Evolutionary conservation across 2,797 vertebrate species (phyloP).

Genomic region (Strix occidentalis): DNA sequence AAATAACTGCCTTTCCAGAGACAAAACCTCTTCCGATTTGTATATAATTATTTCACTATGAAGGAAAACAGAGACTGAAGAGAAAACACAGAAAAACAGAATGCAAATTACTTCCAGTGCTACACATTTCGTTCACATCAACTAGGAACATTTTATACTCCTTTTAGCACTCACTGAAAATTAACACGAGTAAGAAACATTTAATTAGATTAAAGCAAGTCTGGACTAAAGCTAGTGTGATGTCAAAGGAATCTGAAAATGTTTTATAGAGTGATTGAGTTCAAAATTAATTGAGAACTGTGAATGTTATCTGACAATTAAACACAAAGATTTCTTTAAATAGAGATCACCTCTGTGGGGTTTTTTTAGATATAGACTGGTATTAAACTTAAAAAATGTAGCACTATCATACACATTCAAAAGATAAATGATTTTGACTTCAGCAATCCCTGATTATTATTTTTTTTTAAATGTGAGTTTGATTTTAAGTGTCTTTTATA

Average conservation of each 20-base stretch:
- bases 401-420: neutral
- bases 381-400: neutral
- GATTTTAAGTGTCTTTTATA: neutral
- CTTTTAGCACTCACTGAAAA: neutral
- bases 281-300: neutral
- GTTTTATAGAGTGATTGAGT: neutral
- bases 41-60: neutral
- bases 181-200: neutral
- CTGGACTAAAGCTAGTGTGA: neutral
- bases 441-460: neutral
- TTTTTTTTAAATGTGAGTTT: neutral
- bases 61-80: neutral
- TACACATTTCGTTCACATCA: neutral
- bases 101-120: neutral
- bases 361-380: neutral
- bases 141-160: neutral
- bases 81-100: neutral
- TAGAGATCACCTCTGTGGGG: neutral
- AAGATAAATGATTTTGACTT: neutral
- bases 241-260: neutral
- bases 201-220: neutral
- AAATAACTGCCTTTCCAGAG: neutral
- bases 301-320: neutral
- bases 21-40: neutral
- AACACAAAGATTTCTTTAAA: neutral